Percentiles rank a stretch among this genome's conserved stretches.
Evolutionary conservation across 1,140 invertebrate genomes (phyloP).

Genomic region (Zaprionus gabonicus): DNA sequence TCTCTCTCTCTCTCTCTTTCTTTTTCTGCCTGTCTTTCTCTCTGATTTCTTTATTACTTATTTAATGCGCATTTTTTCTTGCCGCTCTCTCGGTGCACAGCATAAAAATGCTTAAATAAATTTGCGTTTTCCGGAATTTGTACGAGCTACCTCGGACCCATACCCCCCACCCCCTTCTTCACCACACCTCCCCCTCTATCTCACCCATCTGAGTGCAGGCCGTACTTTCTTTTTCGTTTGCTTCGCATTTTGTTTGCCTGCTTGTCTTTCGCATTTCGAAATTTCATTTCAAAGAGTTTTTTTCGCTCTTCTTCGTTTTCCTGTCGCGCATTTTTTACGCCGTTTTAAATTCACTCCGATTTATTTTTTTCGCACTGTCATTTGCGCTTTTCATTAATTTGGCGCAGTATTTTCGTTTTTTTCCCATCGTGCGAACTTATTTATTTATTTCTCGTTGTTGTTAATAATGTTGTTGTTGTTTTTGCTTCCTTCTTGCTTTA

Average conservation of each 20-base stretch:
- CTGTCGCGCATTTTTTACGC: conserved; percentile 54
- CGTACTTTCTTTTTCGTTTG: conserved; percentile 46
- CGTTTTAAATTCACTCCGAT: conserved; percentile 44
- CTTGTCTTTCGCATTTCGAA: conserved; percentile 61
- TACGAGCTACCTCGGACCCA: conserved; percentile 7
- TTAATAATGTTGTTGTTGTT: neutral
- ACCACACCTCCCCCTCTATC: too few species aligned
- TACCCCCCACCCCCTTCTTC: neutral
- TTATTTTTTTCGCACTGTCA: conserved; percentile 62
- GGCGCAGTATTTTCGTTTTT: conserved; percentile 55
- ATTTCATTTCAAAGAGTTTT: conserved; percentile 74
- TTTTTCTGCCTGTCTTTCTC: neutral
- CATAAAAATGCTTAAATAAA: conserved; percentile 61
- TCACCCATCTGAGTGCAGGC: conserved; percentile 23
- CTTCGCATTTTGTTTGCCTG: conserved; percentile 37
- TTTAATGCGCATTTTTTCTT: conserved; percentile 63
- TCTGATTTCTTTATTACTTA: conserved; percentile 79
- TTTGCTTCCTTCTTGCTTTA: conserved; percentile 42
- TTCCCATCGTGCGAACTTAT: conserved; percentile 68
- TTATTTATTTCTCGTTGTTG: conserved; percentile 55
- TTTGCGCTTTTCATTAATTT: conserved; percentile 79
- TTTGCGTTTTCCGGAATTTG: conserved; percentile 69
- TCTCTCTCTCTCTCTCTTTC: neutral
- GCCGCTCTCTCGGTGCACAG: conserved; percentile 20
- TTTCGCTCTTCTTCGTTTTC: conserved; percentile 27